Conservation (phyloP, 2,797 vertebrate species). For the Propithecus perrieri region DNA sequence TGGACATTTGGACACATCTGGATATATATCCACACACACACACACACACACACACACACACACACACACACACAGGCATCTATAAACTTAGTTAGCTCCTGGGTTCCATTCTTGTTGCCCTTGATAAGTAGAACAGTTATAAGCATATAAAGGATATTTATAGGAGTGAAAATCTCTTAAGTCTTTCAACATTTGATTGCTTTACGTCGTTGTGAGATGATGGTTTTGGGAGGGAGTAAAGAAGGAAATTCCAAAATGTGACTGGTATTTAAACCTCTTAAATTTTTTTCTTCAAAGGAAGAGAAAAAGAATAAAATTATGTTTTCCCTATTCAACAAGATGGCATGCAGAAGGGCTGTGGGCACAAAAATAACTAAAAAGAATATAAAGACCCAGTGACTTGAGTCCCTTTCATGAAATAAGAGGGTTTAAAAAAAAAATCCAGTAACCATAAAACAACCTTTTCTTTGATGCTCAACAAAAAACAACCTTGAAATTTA, state of each 20-base stretch:
- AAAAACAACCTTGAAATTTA: conserved; percentile 74
- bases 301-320: conserved; percentile 70
- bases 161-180: conserved; percentile 4
- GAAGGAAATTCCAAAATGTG: conserved; percentile 75
- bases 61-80: neutral
- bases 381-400: conserved; percentile 61
- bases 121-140: conserved; percentile 50
- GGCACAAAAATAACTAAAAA: conserved; percentile 51
- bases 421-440: conserved; percentile 49
- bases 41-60: neutral
- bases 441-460: conserved; percentile 76
- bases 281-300: conserved; percentile 73
- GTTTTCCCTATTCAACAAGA: conserved; percentile 61
- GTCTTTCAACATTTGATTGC: conserved; percentile 58
- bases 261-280: conserved; percentile 72
- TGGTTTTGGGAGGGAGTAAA: conserved; percentile 44
- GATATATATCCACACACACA: neutral
- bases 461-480: conserved; percentile 77
- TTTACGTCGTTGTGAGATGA: conserved; percentile 57
- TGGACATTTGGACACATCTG: neutral
- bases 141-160: conserved; percentile 67
- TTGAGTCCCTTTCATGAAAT: conserved; percentile 74
- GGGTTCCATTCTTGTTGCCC: conserved; percentile 34
- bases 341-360: conserved; percentile 66
- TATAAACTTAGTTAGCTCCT: conserved; percentile 38